phyloP scores from a whole-genome alignment of 2,797 vertebrate species.

The Enteromius trimaculatus region DNA sequence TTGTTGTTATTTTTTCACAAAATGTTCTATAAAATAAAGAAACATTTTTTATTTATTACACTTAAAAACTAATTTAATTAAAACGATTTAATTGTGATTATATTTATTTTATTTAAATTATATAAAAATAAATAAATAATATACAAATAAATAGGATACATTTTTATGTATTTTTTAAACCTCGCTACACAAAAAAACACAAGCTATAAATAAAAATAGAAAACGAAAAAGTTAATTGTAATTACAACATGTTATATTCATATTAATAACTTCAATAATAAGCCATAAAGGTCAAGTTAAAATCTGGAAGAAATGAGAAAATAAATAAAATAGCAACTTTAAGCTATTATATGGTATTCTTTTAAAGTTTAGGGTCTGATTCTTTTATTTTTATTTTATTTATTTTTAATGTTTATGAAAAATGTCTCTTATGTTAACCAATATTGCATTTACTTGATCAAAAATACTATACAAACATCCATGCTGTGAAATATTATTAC shows the following conservation, averaged over 20 bases:
- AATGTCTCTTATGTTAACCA: not conserved
- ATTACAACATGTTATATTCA: not conserved
- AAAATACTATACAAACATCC: not conserved
- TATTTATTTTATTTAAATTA: no score
- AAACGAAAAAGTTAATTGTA: no score
- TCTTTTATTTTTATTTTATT: not conserved
- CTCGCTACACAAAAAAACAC: no score
- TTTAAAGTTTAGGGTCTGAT: not conserved
- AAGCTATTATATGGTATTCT: not conserved
- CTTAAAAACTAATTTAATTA: no score
- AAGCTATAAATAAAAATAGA: no score
- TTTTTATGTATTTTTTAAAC: no score
- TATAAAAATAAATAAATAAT: no score
- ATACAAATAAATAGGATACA: no score
- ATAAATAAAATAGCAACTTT: not conserved
- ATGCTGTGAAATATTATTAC: not conserved
- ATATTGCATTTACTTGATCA: not conserved
- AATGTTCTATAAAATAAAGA: no score
- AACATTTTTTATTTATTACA: no score
- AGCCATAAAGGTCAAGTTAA: not conserved
- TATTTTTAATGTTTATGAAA: not conserved
- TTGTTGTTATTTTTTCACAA: no score
- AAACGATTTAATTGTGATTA: no score
- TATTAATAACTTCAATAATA: not conserved
- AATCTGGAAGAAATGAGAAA: not conserved